Base-by-base conservation (phyloP, 2,113 vertebrate genomes). In the Sylvicapra grimmia region DNA sequence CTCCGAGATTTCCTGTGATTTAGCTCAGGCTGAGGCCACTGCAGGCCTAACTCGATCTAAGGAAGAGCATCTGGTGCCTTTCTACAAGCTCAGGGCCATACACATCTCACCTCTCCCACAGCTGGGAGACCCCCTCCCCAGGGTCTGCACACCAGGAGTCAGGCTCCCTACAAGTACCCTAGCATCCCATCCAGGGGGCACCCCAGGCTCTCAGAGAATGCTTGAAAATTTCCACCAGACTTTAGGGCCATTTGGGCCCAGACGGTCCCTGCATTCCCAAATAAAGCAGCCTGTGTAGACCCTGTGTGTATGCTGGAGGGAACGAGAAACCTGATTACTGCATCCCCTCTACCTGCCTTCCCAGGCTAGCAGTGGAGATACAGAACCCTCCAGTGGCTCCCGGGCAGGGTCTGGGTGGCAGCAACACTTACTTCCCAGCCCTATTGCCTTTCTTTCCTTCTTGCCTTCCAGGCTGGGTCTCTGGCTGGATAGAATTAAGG, bases 401-500 rank as follows among this genome's bases (percentile, higher is more conserved):
- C 29, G 2, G 15, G 8, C 86, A 53, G 16, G 27, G 51, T 49
- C 25, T 3, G 5, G 8, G 44, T 87, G 51, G 56, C 44, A 13
- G n/a, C 89, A 83, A 23, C 19, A 1, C 79, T 91, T 49, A 51
- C 33, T 79, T 59, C 56, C 21, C 84, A 47, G 21, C 9, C 44
- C 61, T 19, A 6, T 5, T 5, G 11, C 80, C 82, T 47, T 72
- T 90, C 58, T 94, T 83, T 83, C 33, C 80, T 84, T 96, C 65
- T 53, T 93, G 63, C 49, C 89, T 94, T 91, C 58, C 21, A 85
- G 13, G 59, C 92, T 36, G 77, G 47, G 36, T 68, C 82, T 96
- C 94, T 93, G 92, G 92, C 97, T 97, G 97, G 87, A 95, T 90
- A 94, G 93, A 96, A 98, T 98, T 97, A 98, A 90, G 54, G 77